Evolutionary conservation across 2,113 vertebrate species (phyloP).

Genomic region (Notarius lentiginosus): DNA sequence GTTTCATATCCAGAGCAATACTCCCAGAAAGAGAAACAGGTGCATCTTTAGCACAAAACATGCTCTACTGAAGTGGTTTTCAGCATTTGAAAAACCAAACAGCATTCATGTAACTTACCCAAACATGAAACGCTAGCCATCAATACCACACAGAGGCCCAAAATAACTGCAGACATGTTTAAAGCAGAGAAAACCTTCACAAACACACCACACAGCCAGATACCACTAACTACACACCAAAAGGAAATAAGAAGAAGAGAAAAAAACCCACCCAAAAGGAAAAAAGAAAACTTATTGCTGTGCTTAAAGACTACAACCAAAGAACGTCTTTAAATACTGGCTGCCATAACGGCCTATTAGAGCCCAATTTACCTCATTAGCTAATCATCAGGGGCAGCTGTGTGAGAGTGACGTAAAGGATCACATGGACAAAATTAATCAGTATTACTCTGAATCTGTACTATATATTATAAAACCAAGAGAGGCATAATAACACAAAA

Average conservation of each 20-base stretch:
- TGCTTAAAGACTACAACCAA: neutral
- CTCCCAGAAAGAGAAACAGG: neutral
- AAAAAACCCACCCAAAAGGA: neutral
- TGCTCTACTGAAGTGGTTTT: neutral
- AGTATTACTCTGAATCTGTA: too few relatives aligned
- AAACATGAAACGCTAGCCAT: slow-evolving; percentile 6
- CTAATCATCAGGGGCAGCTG: slow-evolving; percentile 29
- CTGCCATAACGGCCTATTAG: neutral
- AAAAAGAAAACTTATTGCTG: too few relatives aligned
- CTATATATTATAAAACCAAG: neutral
- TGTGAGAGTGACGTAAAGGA: neutral
- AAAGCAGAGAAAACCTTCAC: neutral
- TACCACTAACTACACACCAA: too few relatives aligned
- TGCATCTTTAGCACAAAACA: neutral
- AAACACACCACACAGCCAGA: neutral
- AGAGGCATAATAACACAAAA: neutral
- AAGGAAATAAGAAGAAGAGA: too few relatives aligned
- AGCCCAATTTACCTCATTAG: slow-evolving; percentile 36
- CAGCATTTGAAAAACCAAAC: neutral
- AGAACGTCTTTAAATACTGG: neutral
- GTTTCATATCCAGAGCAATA: neutral
- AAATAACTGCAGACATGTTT: slow-evolving; percentile 9
- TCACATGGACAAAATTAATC: neutral
- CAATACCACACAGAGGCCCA: neutral
- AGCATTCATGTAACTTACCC: slow-evolving; percentile 2